Evolutionary conservation across 2,113 vertebrate species (phyloP).

Genomic region (Raja brachyura): DNA sequence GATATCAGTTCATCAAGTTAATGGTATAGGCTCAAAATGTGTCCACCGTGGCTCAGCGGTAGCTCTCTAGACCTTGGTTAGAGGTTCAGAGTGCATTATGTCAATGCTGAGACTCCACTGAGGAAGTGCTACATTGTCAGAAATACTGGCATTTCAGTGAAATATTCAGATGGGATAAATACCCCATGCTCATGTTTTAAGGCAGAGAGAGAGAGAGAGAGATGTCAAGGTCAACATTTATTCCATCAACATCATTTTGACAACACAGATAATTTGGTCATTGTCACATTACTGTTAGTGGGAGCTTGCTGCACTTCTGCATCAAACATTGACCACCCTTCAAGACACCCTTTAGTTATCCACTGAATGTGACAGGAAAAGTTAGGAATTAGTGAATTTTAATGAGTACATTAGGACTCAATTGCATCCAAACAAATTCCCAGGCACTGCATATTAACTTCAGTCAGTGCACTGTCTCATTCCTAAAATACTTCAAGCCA

Average conservation of each 20-base stretch:
- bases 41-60: background rate
- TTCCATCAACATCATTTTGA: background rate
- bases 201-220: background rate
- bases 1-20: background rate
- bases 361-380: no score
- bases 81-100: background rate
- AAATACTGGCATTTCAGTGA: background rate
- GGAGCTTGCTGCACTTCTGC: no score
- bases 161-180: background rate
- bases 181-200: background rate
- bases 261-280: no score
- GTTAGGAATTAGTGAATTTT: no score
- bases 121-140: no score
- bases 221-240: background rate
- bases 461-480: no score
- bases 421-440: no score
- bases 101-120: background rate
- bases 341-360: no score
- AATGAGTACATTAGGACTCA: no score
- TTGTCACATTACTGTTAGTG: no score
- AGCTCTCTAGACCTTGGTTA: background rate
- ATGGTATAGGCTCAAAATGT: background rate
- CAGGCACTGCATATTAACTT: no score
- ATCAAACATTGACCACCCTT: no score
- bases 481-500: background rate